Evolutionary conservation across 2,113 vertebrate species (phyloP).

Genomic region (Variabilichromis moorii): DNA sequence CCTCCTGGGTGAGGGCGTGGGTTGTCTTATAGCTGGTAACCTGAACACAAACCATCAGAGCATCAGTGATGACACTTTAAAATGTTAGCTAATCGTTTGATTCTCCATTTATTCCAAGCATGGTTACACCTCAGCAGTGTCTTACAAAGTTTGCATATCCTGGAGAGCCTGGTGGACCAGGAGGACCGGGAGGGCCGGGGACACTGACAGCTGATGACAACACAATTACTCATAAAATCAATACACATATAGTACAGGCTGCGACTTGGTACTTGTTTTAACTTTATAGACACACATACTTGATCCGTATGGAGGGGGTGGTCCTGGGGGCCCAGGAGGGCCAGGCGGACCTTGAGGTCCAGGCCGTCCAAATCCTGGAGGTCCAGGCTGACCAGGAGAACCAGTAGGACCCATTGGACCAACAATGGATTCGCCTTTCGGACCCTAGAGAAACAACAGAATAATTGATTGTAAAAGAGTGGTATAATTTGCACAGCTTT

Average conservation of each 20-base stretch:
- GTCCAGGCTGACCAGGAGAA: conserved; percentile 77
- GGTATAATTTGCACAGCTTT: neutral
- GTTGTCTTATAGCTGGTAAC: conserved; percentile 71
- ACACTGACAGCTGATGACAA: conserved; percentile 63
- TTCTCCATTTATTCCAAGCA: neutral
- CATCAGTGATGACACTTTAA: neutral
- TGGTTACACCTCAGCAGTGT: neutral
- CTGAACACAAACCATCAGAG: conserved; percentile 52
- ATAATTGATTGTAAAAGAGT: fast-evolving
- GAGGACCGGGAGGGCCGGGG: conserved; percentile 85
- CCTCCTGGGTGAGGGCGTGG: conserved; percentile 74
- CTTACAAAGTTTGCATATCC: conserved; percentile 79
- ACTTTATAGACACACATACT: conserved; percentile 46
- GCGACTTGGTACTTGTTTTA: neutral
- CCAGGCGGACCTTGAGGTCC: conserved; percentile 81
- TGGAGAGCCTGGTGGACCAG: conserved; percentile 79
- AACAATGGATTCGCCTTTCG: conserved; percentile 82
- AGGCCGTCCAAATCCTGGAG: conserved; percentile 77
- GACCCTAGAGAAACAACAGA: conserved; percentile 70
- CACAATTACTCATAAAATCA: neutral
- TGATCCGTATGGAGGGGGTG: conserved; percentile 69
- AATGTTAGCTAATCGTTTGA: neutral
- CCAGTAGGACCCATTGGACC: conserved; percentile 82
- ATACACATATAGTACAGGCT: neutral
- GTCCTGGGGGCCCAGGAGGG: conserved; percentile 76